These are phyloP conservation scores for Tetrao urogallus DNA, from an alignment of 2,113 vertebrate species.

Conservation along the genomic window DNA sequence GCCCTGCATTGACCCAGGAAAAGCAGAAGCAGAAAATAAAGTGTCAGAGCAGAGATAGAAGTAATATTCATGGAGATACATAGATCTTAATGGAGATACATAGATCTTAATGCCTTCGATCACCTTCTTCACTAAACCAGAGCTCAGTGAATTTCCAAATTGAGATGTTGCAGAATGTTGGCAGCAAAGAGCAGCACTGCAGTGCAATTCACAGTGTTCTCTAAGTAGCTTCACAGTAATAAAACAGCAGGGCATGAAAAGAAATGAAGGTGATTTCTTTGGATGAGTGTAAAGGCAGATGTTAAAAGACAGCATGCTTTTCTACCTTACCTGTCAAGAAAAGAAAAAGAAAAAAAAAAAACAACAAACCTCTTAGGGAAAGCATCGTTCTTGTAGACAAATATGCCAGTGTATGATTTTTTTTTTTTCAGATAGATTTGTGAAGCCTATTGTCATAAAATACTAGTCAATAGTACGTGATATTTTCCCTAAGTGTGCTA, in stretches of 20 bases:
- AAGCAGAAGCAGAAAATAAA: background rate
- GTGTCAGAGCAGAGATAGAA: background rate
- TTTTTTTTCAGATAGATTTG: background rate
- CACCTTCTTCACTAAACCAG: background rate
- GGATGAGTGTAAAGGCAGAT: conserved; percentile 7
- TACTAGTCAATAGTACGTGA: background rate
- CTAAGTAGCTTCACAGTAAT: conserved; percentile 1
- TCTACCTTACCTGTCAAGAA: conserved; percentile 43
- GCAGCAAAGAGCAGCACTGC: conserved; percentile 43
- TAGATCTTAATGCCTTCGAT: background rate
- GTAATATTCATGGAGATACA: background rate
- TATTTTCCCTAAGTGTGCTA: background rate
- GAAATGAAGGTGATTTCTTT: conserved; percentile 11
- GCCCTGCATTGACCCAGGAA: background rate
- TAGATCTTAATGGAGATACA: background rate
- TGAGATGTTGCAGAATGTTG: conserved; percentile 32
- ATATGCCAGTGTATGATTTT: background rate
- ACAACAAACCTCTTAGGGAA: background rate
- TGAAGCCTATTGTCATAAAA: background rate
- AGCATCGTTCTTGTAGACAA: conserved; percentile 4
- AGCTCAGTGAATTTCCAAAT: conserved; percentile 54
- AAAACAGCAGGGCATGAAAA: conserved; percentile 36
- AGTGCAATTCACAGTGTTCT: conserved; percentile 8
- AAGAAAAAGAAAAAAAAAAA: background rate
- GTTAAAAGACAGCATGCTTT: conserved; percentile 39